Conservation (phyloP, 2,888 invertebrate genomes). For the Sabatieria punctata region DNA sequence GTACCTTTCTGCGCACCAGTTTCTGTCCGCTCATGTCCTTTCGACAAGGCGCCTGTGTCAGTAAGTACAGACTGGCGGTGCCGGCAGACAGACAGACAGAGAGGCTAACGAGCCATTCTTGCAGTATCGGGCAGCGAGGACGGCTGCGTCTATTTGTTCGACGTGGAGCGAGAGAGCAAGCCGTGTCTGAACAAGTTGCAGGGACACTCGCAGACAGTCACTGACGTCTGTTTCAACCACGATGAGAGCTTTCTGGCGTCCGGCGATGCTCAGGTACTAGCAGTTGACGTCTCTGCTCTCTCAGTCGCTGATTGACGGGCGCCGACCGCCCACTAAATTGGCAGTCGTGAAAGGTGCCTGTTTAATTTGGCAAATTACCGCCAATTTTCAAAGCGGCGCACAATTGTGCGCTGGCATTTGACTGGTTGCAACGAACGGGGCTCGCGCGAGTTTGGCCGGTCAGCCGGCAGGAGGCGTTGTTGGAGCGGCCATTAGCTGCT, state of each 20-base stretch:
- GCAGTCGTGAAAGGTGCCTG: too few relatives aligned
- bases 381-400: too few relatives aligned
- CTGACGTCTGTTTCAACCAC: conserved; percentile 68
- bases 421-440: too few relatives aligned
- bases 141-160: conserved; percentile 57
- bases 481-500: too few relatives aligned
- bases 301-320: too few relatives aligned
- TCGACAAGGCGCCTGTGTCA: conserved; percentile 58
- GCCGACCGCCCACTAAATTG: too few relatives aligned
- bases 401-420: too few relatives aligned
- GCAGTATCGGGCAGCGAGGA: conserved; percentile 57
- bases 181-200: conserved; percentile 43
- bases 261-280: conserved; percentile 47
- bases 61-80: conserved; percentile 32
- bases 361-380: too few relatives aligned
- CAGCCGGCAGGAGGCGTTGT: too few relatives aligned
- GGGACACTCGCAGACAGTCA: conserved; percentile 63
- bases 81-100: neutral
- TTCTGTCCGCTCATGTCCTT: conserved; percentile 69
- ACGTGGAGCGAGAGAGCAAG: conserved; percentile 45
- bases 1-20: conserved; percentile 46
- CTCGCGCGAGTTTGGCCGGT: too few relatives aligned
- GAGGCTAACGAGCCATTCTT: too few relatives aligned
- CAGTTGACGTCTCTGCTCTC: too few relatives aligned
- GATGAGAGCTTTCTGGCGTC: conserved; percentile 69